Base-by-base conservation (phyloP, 2,113 vertebrate genomes). In the Thomomys bottae region DNA sequence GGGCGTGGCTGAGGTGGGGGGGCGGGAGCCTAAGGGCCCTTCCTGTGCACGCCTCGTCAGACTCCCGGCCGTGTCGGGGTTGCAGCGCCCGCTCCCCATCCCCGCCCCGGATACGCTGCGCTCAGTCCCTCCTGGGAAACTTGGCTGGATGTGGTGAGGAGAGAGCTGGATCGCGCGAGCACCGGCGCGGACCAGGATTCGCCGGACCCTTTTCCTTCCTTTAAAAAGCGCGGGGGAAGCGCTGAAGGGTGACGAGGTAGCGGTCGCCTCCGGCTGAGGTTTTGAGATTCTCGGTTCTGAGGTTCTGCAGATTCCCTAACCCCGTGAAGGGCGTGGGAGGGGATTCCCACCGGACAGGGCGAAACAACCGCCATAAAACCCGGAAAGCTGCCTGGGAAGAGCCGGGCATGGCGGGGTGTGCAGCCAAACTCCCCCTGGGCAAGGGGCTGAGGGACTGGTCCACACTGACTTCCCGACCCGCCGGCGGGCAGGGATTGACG, bases 61-160 rank as follows among this genome's bases (percentile, higher is more conserved):
- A 5, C 20, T 61, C 12, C 20, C 2, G 0, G 38, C 23, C 4
- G 59, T 24, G 59, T 61, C 45, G 6, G 6, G 40, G 72, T 5
- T 15, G n/a, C 8, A 45, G 8, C 38, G 3, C 85, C 77, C 87
- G 32, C 40, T 34, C 24, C 90, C 85, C 23, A 3, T 21, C 57
- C 0, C 42, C 20, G 12, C 76, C 72, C 59, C 4, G 14, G 20
- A 9, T 70, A 40, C 40, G 32, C 17, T 9, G 2, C 54, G 1
- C 11, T 28, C n/a, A n/a, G n/a, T n/a, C 28, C 24, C 1, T 6
- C 23, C 0, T 0, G 23, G 63, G 28, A 28, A 30, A 8, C 54
- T 75, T 42, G 1, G 77, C 68, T 18, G 2, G 45, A 63, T 0
- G 61, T 0, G 14, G 8, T 26, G 1, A 40, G 1, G 14, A 30